Conservation (phyloP, 2,888 invertebrate species). For the Cheiracanthium punctorium region DNA sequence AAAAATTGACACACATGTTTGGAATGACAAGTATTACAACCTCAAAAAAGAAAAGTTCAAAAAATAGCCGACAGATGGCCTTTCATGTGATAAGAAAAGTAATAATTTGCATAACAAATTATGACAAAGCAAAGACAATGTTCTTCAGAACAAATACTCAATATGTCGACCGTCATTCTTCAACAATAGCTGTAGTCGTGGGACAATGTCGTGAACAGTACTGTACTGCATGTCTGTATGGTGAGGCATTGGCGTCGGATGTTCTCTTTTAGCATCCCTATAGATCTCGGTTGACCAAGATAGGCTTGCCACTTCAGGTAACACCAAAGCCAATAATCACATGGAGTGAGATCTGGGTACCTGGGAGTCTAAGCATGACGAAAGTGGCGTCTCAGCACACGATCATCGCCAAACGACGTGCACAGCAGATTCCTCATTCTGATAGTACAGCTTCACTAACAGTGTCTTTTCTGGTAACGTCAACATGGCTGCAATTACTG, state of each 20-base stretch:
- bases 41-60: background rate
- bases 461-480: too few species aligned
- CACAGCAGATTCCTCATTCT: background rate
- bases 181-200: background rate
- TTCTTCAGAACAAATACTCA: background rate
- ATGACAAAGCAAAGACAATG: background rate
- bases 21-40: too few species aligned
- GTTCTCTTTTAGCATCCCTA: background rate
- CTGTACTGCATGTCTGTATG: background rate
- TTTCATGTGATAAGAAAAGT: background rate
- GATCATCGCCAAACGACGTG: background rate
- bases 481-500: background rate
- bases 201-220: background rate
- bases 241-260: background rate
- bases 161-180: slow-evolving; percentile 6
- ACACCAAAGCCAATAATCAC: background rate
- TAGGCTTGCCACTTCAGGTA: background rate
- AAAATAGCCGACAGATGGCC: background rate
- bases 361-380: slow-evolving; percentile 4
- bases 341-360: background rate
- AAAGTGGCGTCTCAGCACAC: background rate
- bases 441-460: too few species aligned
- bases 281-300: background rate
- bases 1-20: too few species aligned
- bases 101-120: background rate